Percentiles rank a stretch among this genome's conserved stretches.
phyloP scores from a whole-genome alignment of 1,140 invertebrate species.

The Habropoda laboriosa region DNA sequence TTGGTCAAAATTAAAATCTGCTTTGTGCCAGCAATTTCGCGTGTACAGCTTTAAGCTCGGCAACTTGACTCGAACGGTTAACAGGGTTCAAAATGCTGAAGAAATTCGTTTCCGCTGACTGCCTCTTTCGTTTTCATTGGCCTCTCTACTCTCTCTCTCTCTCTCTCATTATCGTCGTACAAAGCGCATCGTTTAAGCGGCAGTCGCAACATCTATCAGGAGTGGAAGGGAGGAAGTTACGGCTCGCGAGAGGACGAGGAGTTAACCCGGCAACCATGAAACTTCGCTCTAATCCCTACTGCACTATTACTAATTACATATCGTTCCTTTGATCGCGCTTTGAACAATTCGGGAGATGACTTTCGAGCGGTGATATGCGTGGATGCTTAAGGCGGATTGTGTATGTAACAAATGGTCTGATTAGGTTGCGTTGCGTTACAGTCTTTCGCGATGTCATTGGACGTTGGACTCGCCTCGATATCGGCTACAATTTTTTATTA shows the following conservation, averaged over 20 bases:
- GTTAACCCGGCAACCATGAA: background rate
- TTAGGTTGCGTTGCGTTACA: no score
- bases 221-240: background rate
- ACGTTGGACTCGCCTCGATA: no score
- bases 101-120: slow-evolving; percentile 15
- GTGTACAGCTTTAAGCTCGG: background rate
- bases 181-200: slow-evolving; percentile 20
- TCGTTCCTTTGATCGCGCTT: slow-evolving; percentile 20
- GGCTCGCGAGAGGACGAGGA: background rate
- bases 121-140: background rate
- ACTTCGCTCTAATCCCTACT: background rate
- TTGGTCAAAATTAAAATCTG: slow-evolving; percentile 45
- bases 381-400: no score
- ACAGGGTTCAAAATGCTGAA: background rate
- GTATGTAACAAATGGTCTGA: no score
- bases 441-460: no score
- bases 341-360: background rate
- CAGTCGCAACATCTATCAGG: background rate
- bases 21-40: slow-evolving; percentile 33
- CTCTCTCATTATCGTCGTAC: slow-evolving; percentile 16
- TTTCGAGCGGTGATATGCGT: no score
- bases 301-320: slow-evolving; percentile 8
- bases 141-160: slow-evolving; percentile 10
- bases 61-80: background rate
- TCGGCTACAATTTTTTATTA: no score